A percentile compares a stretch with the other conserved stretches of the same genome.
Evolutionary conservation across 2,113 vertebrate genomes (phyloP).

Genomic region (Paramormyrops kingsleyae): DNA sequence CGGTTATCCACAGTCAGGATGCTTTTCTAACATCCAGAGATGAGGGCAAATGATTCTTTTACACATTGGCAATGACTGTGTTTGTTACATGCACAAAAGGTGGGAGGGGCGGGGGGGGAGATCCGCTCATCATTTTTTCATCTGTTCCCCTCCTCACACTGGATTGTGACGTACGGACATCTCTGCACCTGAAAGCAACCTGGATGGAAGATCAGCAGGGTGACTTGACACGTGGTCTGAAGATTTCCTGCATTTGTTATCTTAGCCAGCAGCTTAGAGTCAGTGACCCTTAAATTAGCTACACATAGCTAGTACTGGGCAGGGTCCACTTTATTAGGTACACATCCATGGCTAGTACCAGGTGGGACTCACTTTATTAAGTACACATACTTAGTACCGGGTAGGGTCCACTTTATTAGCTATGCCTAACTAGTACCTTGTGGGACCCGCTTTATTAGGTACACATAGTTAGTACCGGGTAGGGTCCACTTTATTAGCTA

Average conservation of each 20-base stretch:
- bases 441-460: not conserved
- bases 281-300: not conserved
- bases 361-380: not conserved
- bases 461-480: not conserved
- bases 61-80: not conserved
- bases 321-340: not conserved
- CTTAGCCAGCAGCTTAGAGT: not conserved
- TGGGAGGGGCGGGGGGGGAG: not conserved
- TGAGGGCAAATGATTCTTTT: conserved; percentile 1
- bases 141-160: not conserved
- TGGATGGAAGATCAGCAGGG: conserved; percentile 11
- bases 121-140: conserved; percentile 14
- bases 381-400: not conserved
- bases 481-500: not conserved
- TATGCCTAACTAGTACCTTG: not conserved
- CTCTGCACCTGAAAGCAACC: conserved; percentile 2
- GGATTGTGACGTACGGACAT: not conserved
- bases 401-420: not conserved
- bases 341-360: not conserved
- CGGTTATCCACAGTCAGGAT: not conserved
- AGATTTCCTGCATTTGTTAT: not conserved
- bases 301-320: not conserved
- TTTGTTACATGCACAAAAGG: conserved; percentile 7
- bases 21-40: not conserved
- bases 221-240: not conserved